These are phyloP conservation scores for Phania funesta DNA, from an alignment of 2,888 invertebrate species.

Conservation along the genomic window DNA sequence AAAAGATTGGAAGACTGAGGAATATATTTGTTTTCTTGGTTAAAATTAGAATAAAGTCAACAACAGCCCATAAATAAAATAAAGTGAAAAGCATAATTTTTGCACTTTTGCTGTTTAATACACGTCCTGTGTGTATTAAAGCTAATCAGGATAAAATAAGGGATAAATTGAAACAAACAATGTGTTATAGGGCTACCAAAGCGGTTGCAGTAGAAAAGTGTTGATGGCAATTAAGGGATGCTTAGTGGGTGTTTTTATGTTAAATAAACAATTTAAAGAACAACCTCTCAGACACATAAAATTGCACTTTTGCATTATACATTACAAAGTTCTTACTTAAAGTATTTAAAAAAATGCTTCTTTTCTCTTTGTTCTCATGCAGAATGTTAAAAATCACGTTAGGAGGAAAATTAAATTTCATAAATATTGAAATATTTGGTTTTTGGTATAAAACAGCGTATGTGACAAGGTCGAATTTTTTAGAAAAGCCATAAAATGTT, in stretches of 20 bases:
- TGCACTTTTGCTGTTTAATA: constrained; percentile 11
- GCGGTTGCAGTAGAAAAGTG: background rate
- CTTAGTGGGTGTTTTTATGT: background rate
- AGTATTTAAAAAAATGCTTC: too few relatives aligned
- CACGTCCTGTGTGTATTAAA: constrained; percentile 7
- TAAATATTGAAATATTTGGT: too few relatives aligned
- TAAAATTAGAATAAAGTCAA: constrained; percentile 49
- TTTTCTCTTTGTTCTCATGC: too few relatives aligned
- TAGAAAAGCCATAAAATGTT: too few relatives aligned
- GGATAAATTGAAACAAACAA: background rate
- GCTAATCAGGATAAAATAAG: background rate
- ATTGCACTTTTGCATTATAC: background rate
- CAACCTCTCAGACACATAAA: background rate
- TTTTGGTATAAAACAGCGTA: too few relatives aligned
- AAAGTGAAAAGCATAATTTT: constrained; percentile 16
- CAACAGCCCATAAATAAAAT: constrained; percentile 21
- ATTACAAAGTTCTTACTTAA: too few relatives aligned
- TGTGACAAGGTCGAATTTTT: too few relatives aligned
- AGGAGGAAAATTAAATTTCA: too few relatives aligned
- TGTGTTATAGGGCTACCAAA: background rate
- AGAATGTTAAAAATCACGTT: too few relatives aligned
- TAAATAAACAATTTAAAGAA: background rate
- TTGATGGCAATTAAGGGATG: constrained; percentile 3
- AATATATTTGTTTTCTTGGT: background rate
- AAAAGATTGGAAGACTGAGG: constrained; percentile 20